These are phyloP conservation scores for Piaya cayana DNA, from an alignment of 2,113 vertebrate genomes.

Conservation along the genomic window DNA sequence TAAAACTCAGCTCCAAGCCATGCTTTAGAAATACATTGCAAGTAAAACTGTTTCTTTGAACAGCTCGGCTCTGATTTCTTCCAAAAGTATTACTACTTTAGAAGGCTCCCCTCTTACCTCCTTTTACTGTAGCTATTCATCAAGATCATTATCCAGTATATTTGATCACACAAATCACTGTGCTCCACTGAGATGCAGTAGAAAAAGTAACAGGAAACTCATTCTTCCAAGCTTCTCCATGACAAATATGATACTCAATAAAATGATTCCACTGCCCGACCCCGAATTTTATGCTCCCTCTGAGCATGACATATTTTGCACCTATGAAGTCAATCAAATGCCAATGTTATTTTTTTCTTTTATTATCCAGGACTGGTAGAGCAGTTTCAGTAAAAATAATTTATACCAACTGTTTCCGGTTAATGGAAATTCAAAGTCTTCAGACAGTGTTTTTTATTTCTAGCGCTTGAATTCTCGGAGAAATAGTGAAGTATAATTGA, in stretches of 20 bases:
- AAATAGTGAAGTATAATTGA: conserved; percentile 13
- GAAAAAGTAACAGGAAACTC: neutral
- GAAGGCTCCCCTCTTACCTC: neutral
- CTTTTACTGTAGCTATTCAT: neutral
- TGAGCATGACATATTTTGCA: conserved; percentile 38
- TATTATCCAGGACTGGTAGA: conserved; percentile 35
- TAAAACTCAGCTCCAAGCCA: neutral
- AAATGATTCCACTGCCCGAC: neutral
- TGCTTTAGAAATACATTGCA: neutral
- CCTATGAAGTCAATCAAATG: conserved; percentile 48
- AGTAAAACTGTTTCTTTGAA: neutral
- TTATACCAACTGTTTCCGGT: conserved; percentile 61
- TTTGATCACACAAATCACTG: neutral
- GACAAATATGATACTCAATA: neutral
- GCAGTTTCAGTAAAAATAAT: conserved; percentile 55
- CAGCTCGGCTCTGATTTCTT: neutral
- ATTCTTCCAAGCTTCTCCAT: neutral
- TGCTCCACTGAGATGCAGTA: neutral
- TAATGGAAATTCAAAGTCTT: conserved; percentile 43
- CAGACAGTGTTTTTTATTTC: conserved; percentile 40
- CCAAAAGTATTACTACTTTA: neutral
- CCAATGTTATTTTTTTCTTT: conserved; percentile 43
- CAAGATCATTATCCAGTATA: neutral
- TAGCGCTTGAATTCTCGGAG: conserved; percentile 30
- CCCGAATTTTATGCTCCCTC: conserved; percentile 16